Base-by-base conservation (phyloP, 2,888 invertebrate species). In the Monochamus alternatus region DNA sequence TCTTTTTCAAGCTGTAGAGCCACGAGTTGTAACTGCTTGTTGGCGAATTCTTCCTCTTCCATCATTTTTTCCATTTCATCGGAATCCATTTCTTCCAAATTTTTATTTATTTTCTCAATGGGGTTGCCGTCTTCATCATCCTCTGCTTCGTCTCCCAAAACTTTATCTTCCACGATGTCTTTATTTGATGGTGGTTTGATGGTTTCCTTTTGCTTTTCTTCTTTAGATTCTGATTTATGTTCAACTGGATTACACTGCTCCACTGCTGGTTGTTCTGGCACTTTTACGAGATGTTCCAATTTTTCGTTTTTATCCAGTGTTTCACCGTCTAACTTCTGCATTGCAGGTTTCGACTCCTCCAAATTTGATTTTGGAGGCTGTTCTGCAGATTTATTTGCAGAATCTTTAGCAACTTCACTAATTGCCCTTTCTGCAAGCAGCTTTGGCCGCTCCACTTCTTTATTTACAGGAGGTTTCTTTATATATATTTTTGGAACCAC, bases 41-140 rank as follows among this genome's bases (percentile, higher is more conserved):
- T 90, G 0, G 91, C 91, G 62, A 91, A 91, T 77, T 92, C 92
- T 82, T 93, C 92, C 65, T 92, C 92, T 80, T 92, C 92, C 87
- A 92, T 92, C 91, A 92, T 91, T n/a, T 85, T 84, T 55, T 86
- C 87, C 80, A 86, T 85, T 78, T 87, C 87, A 70, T 86, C 85
- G 69, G 86, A 86, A 73, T 90, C 90, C 89, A 91, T 89, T 77
- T 90, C 89, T 43, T 91, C 91, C 0, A 87, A 76, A 76, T 85
- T 87, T 75, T 85, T 84, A 66, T 86, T 85, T 3, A 86, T 85
- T 73, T 90, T 89, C 75, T 87, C 87, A 43, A 90, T 87, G 71
- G 90, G 89, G 72, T 90, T 90, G 7, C 38, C 43, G 7, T 32
- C 51, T 1, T 73, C 75, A 14, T 32, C 66, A 59, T 62, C 60